These are phyloP conservation scores for Lacerta agilis DNA, from an alignment of 2,797 vertebrate species.

Conservation along the genomic window DNA sequence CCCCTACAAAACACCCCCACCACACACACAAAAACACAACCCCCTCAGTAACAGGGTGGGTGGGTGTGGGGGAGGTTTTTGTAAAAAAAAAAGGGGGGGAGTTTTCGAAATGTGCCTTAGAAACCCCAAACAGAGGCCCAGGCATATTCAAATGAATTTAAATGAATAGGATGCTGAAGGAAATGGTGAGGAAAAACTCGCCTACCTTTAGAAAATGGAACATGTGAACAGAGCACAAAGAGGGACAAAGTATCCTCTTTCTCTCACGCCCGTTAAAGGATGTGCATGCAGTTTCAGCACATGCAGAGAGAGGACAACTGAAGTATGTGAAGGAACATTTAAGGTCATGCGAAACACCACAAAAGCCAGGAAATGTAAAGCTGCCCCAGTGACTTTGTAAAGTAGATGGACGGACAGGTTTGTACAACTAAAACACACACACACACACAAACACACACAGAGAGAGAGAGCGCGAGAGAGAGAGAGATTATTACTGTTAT, in stretches of 20 bases:
- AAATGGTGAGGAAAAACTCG: constrained; percentile 30
- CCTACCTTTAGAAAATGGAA: constrained; percentile 30
- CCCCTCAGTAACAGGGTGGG: neutral
- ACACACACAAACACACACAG: no score
- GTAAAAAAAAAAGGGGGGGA: neutral
- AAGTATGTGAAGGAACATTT: neutral
- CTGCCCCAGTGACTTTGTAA: neutral
- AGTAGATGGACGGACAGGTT: neutral
- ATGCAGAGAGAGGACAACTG: neutral
- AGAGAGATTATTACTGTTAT: neutral
- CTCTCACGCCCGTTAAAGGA: neutral
- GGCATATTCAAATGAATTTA: constrained; percentile 80
- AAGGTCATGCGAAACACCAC: neutral
- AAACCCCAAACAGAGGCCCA: constrained; percentile 75
- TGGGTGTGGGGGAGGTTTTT: neutral
- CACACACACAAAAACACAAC: neutral
- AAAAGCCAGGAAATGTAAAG: neutral
- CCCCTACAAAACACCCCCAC: constrained; percentile 66
- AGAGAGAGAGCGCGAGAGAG: no score
- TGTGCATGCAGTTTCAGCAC: neutral
- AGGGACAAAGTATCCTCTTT: neutral
- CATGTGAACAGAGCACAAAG: neutral
- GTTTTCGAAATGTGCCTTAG: constrained; percentile 72
- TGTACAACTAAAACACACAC: neutral
- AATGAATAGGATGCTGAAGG: constrained; percentile 47